A percentile compares a stretch with the other conserved stretches of the same genome.
These are phyloP conservation scores for Liposcelis brunnea DNA, from an alignment of 2,888 invertebrate genomes.

Conservation along the genomic window DNA sequence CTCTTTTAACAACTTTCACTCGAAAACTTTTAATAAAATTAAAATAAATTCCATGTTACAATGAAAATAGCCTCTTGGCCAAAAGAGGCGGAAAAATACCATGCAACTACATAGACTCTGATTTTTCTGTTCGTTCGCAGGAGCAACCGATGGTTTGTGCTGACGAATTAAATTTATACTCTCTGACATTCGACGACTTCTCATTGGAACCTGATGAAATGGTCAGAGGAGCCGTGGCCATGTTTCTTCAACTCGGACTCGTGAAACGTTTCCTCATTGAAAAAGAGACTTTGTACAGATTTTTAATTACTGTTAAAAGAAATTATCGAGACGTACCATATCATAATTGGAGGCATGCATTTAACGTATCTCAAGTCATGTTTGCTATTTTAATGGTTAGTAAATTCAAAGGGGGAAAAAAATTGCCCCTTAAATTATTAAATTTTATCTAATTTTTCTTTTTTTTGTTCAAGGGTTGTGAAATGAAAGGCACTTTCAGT, in stretches of 20 bases:
- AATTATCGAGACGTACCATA: conserved; percentile 36
- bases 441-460: conserved; percentile 4
- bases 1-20: no score
- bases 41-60: no score
- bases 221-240: conserved; percentile 30
- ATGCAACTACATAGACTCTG: conserved; percentile 9
- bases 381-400: conserved; percentile 32
- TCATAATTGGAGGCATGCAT: conserved; percentile 37
- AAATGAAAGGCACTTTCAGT: conserved; percentile 27
- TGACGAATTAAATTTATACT: conserved; percentile 26
- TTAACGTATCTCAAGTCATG: conserved; percentile 35
- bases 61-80: no score
- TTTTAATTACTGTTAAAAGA: conserved; percentile 32
- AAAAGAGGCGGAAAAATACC: no score
- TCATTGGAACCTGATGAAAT: conserved; percentile 30
- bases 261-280: conserved; percentile 30
- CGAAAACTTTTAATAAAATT: no score
- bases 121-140: conserved; percentile 17
- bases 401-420: conserved; percentile 15
- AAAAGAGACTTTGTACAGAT: conserved; percentile 30
- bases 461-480: conserved; percentile 22
- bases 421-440: background rate
- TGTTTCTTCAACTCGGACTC: conserved; percentile 31
- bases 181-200: conserved; percentile 32
- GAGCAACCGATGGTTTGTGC: conserved; percentile 23